Conservation (phyloP, 2,113 vertebrate genomes). For the Dendrocopos noguchii region DNA sequence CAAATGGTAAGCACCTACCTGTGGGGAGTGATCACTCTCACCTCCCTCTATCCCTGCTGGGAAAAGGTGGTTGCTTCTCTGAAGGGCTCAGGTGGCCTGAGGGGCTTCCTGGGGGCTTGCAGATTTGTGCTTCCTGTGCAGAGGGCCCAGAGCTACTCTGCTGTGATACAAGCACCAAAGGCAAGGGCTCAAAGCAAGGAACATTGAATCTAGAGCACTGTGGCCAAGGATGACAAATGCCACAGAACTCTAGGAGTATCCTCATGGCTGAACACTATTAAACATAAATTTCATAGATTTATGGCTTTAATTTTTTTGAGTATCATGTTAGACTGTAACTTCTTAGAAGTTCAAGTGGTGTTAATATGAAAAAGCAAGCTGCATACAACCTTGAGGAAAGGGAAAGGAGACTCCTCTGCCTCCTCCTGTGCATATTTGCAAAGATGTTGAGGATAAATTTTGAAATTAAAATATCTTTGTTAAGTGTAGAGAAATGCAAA, state of each 20-base stretch:
- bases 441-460: neutral
- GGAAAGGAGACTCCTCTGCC: neutral
- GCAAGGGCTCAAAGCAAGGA: neutral
- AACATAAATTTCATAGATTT: neutral
- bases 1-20: neutral
- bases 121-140: neutral
- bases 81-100: neutral
- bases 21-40: neutral
- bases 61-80: neutral
- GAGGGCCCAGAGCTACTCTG: neutral
- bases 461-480: neutral
- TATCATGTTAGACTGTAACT: neutral
- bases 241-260: neutral
- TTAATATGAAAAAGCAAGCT: neutral
- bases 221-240: neutral
- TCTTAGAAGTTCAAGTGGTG: neutral
- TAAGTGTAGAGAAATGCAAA: constrained; percentile 1
- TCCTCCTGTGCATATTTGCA: neutral
- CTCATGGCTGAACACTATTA: neutral
- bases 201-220: neutral
- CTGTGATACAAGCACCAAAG: neutral
- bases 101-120: neutral
- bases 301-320: neutral
- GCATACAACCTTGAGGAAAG: neutral
- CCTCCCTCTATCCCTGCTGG: neutral